Base-by-base conservation (phyloP, 2,797 vertebrate species). In the Mionectes olivaceus region DNA sequence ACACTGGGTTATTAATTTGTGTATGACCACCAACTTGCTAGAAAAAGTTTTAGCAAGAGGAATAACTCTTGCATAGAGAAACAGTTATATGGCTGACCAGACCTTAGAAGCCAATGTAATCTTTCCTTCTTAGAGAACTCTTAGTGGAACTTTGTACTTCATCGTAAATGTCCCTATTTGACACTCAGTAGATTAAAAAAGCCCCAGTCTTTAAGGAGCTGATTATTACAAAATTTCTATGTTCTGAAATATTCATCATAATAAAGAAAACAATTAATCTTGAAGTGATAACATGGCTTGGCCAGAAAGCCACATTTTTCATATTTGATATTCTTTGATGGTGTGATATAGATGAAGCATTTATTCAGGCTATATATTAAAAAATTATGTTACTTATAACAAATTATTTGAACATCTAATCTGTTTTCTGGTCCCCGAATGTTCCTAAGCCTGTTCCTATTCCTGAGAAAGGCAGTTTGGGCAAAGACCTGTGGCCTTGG, bases 321-420 rank as follows among this genome's bases (percentile, higher is more conserved):
- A 22, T 78, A 70, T 83, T 83, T 86, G 15, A 46, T 94, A 73
- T 73, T 93, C 75, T 94, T 90, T 95, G 76, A 84, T 94, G 71
- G 30, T 69, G 24, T 69, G 68, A 68, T 86, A 89, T 33, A 87
- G 83, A 83, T 1, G 2, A 92, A 74, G 37, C 49, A 71, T 53
- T 91, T 89, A 85, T 67, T 93, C 50, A 87, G 83, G 55, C 30
- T 59, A 49, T 75, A 71, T 80, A 77, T 93, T 71, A 33, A 75
- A 90, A 91, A 83, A 78, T 27, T 0, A 19, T 68, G 22, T 79
- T 80, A 41, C 28, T 89, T 89, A 59, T 83, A 90, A 81, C 19
- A 71, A 82, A 50, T 71, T 63, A 19, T 74, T 92, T 79, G 19
- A 59, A 67, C 16, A 33, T 61, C 12, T 57, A 57, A 67, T 80